These are phyloP conservation scores for Drosophila silvestris DNA, from an alignment of 2,888 invertebrate genomes.

Conservation along the genomic window DNA sequence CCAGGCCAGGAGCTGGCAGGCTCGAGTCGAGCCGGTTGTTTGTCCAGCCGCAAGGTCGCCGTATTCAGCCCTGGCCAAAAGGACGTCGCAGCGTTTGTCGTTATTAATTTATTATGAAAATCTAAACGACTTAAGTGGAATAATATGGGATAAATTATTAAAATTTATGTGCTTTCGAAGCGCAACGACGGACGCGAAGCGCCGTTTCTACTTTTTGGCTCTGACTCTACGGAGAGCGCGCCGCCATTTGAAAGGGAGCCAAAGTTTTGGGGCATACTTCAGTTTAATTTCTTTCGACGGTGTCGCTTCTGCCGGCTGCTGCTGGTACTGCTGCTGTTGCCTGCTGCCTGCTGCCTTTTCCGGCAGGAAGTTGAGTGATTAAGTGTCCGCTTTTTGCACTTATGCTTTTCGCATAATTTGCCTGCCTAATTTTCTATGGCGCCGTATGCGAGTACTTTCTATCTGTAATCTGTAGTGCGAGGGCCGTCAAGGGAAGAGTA, in stretches of 20 bases:
- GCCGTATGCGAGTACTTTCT: conserved; percentile 14
- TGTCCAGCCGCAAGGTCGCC: conserved; percentile 65
- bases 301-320: conserved; percentile 38
- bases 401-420: conserved; percentile 73
- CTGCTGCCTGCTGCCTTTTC: conserved; percentile 35
- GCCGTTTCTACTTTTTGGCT: conserved; percentile 28
- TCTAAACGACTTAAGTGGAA: conserved; percentile 84
- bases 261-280: conserved; percentile 70
- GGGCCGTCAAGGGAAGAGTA: neutral
- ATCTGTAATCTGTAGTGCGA: neutral
- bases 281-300: conserved; percentile 75
- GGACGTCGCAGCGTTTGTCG: conserved; percentile 65
- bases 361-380: conserved; percentile 78
- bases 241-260: conserved; percentile 71
- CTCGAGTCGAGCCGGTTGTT: conserved; percentile 33
- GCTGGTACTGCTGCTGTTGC: conserved; percentile 6
- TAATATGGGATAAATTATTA: conserved; percentile 85
- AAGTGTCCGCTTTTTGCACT: conserved; percentile 77
- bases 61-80: conserved; percentile 13
- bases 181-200: conserved; percentile 32
- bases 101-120: conserved; percentile 85
- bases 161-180: conserved; percentile 83
- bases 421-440: conserved; percentile 59
- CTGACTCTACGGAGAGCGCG: conserved; percentile 15
- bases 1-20: conserved; percentile 12